Base-by-base conservation (phyloP, 2,113 vertebrate species). In the Sardina pilchardus region DNA sequence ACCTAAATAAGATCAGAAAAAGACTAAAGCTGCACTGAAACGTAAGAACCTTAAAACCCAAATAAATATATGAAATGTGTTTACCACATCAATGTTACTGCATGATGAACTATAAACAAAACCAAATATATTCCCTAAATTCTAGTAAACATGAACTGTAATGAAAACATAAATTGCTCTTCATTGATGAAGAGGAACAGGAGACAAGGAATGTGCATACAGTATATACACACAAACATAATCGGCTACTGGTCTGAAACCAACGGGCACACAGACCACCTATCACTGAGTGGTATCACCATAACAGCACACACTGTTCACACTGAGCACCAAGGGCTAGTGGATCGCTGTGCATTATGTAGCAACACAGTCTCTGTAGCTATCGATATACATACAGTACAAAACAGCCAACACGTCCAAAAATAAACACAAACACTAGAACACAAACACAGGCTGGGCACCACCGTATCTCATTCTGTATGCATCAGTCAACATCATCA, bases 401-500 rank as follows among this genome's bases (percentile, higher is more conserved):
- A 63, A 36, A 78, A 44, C 67, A 45, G 63, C 39, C 75, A 84
- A 80, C 39, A 30, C 82, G 83, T 71, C 82, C 53, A 81, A 43
- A 82, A 42, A 81, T 53, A 63, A 78, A 45, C 48, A 83, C 82
- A 81, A 82, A 81, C 26, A 45, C 45, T 9, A 39, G 50, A 81
- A 67, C 36, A 50, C 30, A 39, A 45, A 53, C 67, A 82, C 53
- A 71, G 30, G 86, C 59, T 30, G 67, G 81, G 59, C 30, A 82
- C 26, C 30, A 82, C 26, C 82, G 86, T 53, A 81, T 83, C 82
- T 81, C 26, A 83, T 83, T 53, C 63, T 85, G 71, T 88, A 80
- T 83, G 81, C 82, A 85, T 85, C 82, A 26, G 81, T 83, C 86
- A 87, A 56, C 50, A 56, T 87, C 63, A 88, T 81, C 44, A 84